phyloP scores from a whole-genome alignment of 1,140 invertebrate species.

The Bilobella aurantiaca region DNA sequence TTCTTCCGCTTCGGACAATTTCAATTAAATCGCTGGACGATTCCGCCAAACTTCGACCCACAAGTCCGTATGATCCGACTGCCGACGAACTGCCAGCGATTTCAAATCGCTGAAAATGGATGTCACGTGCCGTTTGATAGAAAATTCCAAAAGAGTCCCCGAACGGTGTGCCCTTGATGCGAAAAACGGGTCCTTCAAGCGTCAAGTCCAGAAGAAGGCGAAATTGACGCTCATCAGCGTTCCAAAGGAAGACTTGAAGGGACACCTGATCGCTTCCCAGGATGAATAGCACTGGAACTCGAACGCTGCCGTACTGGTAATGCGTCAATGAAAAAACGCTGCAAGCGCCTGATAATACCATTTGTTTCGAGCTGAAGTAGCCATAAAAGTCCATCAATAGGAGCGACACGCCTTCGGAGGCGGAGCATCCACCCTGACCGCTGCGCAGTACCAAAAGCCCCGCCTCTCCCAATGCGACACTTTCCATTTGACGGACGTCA shows the following conservation, averaged over 20 bases:
- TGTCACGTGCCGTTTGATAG: not conserved
- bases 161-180: not conserved
- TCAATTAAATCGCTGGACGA: not conserved
- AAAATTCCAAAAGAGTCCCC: not conserved
- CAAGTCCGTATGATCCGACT: not conserved
- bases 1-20: constrained; percentile 1
- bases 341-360: too few species aligned
- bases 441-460: too few species aligned
- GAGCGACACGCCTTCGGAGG: too few species aligned
- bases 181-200: not conserved
- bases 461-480: too few species aligned
- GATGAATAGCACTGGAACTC: not conserved
- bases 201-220: not conserved
- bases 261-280: not conserved
- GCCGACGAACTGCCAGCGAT: not conserved
- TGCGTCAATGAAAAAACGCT: too few species aligned
- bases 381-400: too few species aligned
- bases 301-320: too few species aligned
- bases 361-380: too few species aligned
- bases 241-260: not conserved
- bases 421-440: too few species aligned
- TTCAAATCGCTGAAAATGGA: not conserved
- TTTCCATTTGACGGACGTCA: too few species aligned
- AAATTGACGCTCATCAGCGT: not conserved
- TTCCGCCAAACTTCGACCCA: not conserved